Evolutionary conservation across 2,888 invertebrate species (phyloP), one percentile per base, ranked within the genome.

Genomic region (Rhamnusium bicolor): DNA sequence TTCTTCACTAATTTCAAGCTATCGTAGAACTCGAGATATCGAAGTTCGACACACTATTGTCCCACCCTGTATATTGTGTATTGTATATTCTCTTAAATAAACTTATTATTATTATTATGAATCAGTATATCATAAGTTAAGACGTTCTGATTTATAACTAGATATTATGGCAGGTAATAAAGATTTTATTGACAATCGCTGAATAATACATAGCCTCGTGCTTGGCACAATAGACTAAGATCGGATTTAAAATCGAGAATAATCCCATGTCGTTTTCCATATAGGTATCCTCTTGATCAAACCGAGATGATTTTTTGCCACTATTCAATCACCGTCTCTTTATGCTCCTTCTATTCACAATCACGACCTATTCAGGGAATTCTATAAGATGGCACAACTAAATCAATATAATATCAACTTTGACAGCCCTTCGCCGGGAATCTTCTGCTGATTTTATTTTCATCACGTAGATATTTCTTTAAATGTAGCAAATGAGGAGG

Each of bases 341-440:
- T 82, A 81, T 82, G 77, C 77, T 76, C 79, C 66, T 79, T 70
- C 83, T 75, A 83, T 84, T 83, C 83, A 82, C 82, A 84, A 84
- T 84, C 84, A 84, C 75, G 71, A 69, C 69, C 82, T 80, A 83
- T 84, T 84, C 84, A 84, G 78, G 69, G 76, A 76, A 66, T 75
- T 76, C 75, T 77, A 78, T 80, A 76, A 74, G 74, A 74, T 69
- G 75, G 68, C 79, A 75, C 74, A 72, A 73, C 76, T 80, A 79
- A 81, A 80, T 80, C 76, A 75, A 79, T 77, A 61, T 69, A 74
- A 80, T 76, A 75, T 73, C 74, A 61, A 62, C 40, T 53, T 29
- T 70, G 69, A 70, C 69, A 54, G 62, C 16, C 10, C 29, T 7
- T 29, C 32, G 58, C 18, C 29, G 18, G 19, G 58, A 58, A n/a